Evolutionary conservation across 2,113 vertebrate genomes (phyloP).

Genomic region (Podilymbus podiceps): DNA sequence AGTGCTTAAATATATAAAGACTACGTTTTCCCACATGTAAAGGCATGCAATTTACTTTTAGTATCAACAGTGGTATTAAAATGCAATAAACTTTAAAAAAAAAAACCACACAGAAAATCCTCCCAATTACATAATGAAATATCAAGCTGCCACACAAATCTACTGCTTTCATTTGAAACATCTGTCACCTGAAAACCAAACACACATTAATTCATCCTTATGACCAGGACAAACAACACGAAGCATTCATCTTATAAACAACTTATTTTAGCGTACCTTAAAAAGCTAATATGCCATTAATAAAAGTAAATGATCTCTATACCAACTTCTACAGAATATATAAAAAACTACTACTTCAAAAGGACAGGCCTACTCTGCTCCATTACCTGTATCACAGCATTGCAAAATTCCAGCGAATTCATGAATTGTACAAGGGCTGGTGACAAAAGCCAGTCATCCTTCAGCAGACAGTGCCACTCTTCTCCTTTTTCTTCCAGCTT

Average conservation of each 20-base stretch:
- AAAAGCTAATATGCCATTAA: background rate
- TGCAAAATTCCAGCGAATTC: constrained; percentile 97
- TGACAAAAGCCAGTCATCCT: constrained; percentile 89
- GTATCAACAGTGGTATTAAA: background rate
- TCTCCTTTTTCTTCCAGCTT: constrained; percentile 89
- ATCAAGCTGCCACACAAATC: background rate
- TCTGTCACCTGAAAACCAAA: background rate
- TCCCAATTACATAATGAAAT: background rate
- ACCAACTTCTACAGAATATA: background rate
- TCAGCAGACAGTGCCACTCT: constrained; percentile 93
- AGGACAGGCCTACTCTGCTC: background rate
- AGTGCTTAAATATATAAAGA: constrained; percentile 33
- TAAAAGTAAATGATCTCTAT: background rate
- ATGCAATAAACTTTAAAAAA: background rate
- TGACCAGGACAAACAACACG: background rate
- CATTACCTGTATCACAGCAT: constrained; percentile 92
- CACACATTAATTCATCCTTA: background rate
- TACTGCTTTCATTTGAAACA: background rate
- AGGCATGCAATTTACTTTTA: background rate
- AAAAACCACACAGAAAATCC: background rate
- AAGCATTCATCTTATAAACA: background rate
- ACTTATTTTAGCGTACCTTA: background rate
- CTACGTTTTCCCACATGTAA: background rate
- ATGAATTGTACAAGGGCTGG: constrained; percentile 93
- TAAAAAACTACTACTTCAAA: background rate